Evolutionary conservation across 2,888 invertebrate species (phyloP).

Genomic region (Pycnomerus fuliginosus): DNA sequence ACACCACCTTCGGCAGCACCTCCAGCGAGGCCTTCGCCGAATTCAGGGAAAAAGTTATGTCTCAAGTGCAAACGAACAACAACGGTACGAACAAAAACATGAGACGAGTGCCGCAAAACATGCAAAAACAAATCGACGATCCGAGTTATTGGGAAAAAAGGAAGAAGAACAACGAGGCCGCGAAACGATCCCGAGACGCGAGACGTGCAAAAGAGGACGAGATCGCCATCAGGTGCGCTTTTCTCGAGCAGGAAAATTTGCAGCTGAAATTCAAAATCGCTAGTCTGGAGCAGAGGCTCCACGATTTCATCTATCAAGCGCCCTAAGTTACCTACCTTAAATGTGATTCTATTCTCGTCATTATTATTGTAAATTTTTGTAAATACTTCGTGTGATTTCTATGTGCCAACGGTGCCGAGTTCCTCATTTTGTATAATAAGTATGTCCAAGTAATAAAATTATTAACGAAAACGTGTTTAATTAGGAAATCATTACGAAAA

Average conservation of each 20-base stretch:
- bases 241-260: conserved; percentile 86
- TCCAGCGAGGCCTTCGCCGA: conserved; percentile 68
- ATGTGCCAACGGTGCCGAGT: too few relatives aligned
- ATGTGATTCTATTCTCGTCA: conserved; percentile 13
- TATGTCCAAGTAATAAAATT: too few relatives aligned
- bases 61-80: conserved; percentile 62
- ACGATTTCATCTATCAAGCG: too few relatives aligned
- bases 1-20: conserved; percentile 57
- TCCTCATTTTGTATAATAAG: too few relatives aligned
- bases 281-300: conserved; percentile 59
- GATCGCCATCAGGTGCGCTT: conserved; percentile 81
- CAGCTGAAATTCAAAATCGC: conserved; percentile 56
- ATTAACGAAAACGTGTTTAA: too few relatives aligned
- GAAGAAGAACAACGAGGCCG: conserved; percentile 91
- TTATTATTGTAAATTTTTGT: too few relatives aligned
- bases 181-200: conserved; percentile 90
- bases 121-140: conserved; percentile 54
- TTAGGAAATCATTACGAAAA: too few relatives aligned
- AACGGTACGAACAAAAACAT: conserved; percentile 66
- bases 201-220: conserved; percentile 89
- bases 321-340: conserved; percentile 1
- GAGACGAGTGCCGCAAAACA: conserved; percentile 55
- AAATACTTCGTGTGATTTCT: too few relatives aligned
- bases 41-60: conserved; percentile 68
- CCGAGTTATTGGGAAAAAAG: conserved; percentile 85